A percentile compares a stretch with the other conserved stretches of the same genome.
phyloP scores from a whole-genome alignment of 1,140 invertebrate genomes.

The Drosophila bocqueti region DNA sequence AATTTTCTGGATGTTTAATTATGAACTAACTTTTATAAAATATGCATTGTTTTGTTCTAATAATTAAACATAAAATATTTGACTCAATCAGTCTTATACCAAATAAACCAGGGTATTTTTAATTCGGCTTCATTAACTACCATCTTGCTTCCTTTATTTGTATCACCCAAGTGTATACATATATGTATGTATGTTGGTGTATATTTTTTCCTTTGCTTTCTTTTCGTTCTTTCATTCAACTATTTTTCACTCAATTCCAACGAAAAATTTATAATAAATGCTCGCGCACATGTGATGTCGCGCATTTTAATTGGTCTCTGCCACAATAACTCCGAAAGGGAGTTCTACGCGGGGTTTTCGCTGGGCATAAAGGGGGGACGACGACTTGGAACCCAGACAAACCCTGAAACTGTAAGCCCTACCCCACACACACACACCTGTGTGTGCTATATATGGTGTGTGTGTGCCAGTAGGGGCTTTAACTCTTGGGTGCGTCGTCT shows the following conservation, averaged over 20 bases:
- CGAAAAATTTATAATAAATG: constrained; percentile 82
- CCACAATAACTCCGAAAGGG: constrained; percentile 37
- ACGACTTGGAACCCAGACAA: constrained; percentile 19
- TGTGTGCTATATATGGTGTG: neutral
- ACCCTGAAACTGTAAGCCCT: constrained; percentile 6
- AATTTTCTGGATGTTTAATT: no score
- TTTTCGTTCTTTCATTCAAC: constrained; percentile 58
- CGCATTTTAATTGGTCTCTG: constrained; percentile 76
- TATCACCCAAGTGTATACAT: constrained; percentile 1
- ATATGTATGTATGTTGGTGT: neutral
- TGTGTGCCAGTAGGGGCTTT: constrained; percentile 17
- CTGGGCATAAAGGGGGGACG: neutral
- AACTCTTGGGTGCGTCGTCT: constrained; percentile 49
- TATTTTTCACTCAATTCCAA: constrained; percentile 81
- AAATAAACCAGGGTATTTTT: neutral
- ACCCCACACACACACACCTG: constrained; percentile 2
- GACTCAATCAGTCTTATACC: no score
- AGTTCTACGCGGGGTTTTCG: neutral
- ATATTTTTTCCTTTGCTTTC: constrained; percentile 13
- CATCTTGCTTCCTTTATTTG: constrained; percentile 8
- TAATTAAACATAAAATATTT: no score
- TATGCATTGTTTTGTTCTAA: no score
- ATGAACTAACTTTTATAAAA: no score
- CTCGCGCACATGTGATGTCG: constrained; percentile 78
- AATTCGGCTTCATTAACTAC: neutral